Percentiles rank a stretch among this genome's conserved stretches.
These are phyloP conservation scores for Schizothorax lantsangensis DNA, from an alignment of 2,797 vertebrate genomes.

Conservation along the genomic window DNA sequence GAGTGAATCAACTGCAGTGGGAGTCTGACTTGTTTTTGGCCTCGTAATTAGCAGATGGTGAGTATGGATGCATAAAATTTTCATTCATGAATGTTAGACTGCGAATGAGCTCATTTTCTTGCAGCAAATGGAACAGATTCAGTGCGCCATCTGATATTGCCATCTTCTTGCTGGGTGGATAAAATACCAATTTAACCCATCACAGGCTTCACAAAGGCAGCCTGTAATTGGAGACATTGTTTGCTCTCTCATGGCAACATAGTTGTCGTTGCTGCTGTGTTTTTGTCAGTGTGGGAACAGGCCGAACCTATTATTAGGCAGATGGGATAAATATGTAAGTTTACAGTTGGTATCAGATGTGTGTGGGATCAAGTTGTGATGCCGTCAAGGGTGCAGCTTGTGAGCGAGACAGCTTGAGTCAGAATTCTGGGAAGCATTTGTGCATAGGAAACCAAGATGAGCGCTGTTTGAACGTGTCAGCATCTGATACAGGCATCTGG, in stretches of 20 bases:
- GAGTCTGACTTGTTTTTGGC: conserved; percentile 49
- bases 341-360: conserved; percentile 50
- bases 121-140: background rate
- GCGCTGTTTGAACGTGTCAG: conserved; percentile 4
- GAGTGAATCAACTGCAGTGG: conserved; percentile 51
- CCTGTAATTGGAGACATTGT: conserved; percentile 27
- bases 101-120: conserved; percentile 18
- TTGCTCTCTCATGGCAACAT: background rate
- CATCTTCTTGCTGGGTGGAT: conserved; percentile 7
- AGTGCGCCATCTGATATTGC: background rate
- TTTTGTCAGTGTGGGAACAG: conserved; percentile 16
- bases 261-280: conserved; percentile 12
- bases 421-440: conserved; percentile 52
- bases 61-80: conserved; percentile 40
- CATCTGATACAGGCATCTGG: conserved; percentile 27
- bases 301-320: conserved; percentile 43
- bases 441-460: conserved; percentile 23
- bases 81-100: conserved; percentile 46
- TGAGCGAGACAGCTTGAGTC: conserved; percentile 59
- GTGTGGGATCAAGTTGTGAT: conserved; percentile 56
- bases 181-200: conserved; percentile 27
- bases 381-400: conserved; percentile 27
- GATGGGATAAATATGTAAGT: conserved; percentile 48
- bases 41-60: conserved; percentile 57
- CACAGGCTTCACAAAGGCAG: conserved; percentile 11